Evolutionary conservation across 1,140 invertebrate species (phyloP).

Genomic region (Mesaphorura yosii): DNA sequence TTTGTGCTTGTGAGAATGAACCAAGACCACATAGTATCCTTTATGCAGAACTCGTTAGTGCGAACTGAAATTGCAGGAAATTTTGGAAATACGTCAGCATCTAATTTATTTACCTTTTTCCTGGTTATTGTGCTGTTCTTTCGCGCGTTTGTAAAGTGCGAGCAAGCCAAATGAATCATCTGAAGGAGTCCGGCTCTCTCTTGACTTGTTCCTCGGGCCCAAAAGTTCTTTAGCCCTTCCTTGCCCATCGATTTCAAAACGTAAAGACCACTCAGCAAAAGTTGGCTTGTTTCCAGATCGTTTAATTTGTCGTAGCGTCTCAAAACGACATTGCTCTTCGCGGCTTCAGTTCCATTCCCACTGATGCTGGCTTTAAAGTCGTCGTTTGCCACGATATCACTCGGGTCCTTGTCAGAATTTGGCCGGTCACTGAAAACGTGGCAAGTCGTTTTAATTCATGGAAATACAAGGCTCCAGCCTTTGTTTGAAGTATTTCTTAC

Average conservation of each 20-base stretch:
- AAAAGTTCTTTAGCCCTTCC: constrained; percentile 21
- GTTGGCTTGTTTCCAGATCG: constrained; percentile 29
- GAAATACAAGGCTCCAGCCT: background rate
- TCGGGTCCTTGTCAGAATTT: constrained; percentile 25
- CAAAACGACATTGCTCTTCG: constrained; percentile 30
- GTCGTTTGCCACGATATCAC: constrained; percentile 23
- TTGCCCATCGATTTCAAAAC: constrained; percentile 27
- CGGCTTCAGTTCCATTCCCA: constrained; percentile 18
- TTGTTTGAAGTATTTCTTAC: constrained; percentile 14
- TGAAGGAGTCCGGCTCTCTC: constrained; percentile 27
- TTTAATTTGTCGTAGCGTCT: constrained; percentile 30
- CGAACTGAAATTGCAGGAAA: background rate
- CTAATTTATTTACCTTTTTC: constrained; percentile 24
- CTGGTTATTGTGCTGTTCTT: constrained; percentile 31
- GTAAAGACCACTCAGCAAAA: constrained; percentile 28
- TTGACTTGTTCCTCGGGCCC: constrained; percentile 18
- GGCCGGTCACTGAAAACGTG: constrained; percentile 17
- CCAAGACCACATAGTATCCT: background rate
- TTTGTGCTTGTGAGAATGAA: background rate
- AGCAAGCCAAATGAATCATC: constrained; percentile 28
- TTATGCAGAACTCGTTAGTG: background rate
- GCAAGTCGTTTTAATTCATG: constrained; percentile 5
- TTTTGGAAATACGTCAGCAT: background rate
- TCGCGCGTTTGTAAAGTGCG: constrained; percentile 27
- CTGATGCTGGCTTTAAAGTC: constrained; percentile 8